These are phyloP conservation scores for Kuschelorhynchus macadamiae DNA, from an alignment of 2,888 invertebrate species.

Conservation along the genomic window DNA sequence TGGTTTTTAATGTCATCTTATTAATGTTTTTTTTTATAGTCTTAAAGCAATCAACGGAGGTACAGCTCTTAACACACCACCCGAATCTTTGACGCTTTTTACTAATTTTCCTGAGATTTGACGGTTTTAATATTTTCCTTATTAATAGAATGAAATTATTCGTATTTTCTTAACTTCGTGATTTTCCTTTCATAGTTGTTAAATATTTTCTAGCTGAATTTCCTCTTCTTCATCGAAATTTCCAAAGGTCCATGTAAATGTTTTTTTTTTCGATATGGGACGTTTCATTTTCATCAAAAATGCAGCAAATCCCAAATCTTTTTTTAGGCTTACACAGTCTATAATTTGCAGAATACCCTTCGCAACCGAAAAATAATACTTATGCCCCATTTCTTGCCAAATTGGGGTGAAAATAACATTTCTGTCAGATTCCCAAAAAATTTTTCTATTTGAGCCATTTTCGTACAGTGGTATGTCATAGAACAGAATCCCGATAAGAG, in stretches of 20 bases:
- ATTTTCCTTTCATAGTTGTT: background rate
- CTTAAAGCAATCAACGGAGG: no score
- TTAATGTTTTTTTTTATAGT: no score
- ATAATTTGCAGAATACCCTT: no score
- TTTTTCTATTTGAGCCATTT: constrained; percentile 15
- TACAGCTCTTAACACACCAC: no score
- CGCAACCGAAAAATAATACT: no score
- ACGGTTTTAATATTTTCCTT: constrained; percentile 2
- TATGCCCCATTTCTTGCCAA: no score
- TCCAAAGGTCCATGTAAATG: background rate
- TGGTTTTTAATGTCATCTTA: no score
- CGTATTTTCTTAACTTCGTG: constrained; percentile 12
- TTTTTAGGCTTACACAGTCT: background rate
- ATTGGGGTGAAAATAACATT: background rate
- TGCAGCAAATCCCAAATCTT: constrained; percentile 45
- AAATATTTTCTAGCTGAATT: constrained; percentile 3
- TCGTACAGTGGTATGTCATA: constrained; percentile 49
- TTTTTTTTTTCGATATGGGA: constrained; percentile 4
- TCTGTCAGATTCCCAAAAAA: constrained; percentile 19
- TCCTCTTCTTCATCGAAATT: constrained; percentile 2
- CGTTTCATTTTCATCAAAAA: constrained; percentile 48
- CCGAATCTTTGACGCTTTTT: no score
- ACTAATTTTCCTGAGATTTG: no score
- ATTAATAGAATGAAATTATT: constrained; percentile 1
- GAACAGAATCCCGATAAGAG: no score